Conservation (phyloP, 2,113 vertebrate species). For the Lagopus muta region DNA sequence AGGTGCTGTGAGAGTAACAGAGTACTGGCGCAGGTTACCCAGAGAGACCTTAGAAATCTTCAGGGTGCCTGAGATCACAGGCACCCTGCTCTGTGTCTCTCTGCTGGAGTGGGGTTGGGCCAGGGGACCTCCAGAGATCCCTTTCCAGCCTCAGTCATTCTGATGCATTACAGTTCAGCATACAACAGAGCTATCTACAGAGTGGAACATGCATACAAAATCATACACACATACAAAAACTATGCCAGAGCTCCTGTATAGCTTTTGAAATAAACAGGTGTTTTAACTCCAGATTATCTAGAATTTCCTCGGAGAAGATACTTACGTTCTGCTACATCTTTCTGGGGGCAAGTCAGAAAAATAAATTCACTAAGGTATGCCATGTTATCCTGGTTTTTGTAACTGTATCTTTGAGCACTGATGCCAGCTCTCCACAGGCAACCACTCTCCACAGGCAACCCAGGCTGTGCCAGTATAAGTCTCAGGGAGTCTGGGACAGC, state of each 20-base stretch:
- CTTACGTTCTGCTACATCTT: neutral
- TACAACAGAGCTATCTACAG: neutral
- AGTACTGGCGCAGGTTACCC: neutral
- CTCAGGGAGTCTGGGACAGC: neutral
- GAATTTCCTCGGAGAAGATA: neutral
- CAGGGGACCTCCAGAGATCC: no score
- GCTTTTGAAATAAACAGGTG: neutral
- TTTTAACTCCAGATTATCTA: neutral
- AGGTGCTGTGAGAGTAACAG: neutral
- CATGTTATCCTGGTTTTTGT: neutral
- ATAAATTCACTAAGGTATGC: neutral
- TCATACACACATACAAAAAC: neutral
- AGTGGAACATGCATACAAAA: neutral
- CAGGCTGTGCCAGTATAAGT: neutral
- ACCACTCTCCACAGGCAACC: neutral
- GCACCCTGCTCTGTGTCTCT: neutral
- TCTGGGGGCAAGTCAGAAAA: neutral
- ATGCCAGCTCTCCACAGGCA: neutral
- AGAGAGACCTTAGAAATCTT: neutral
- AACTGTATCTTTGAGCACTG: neutral
- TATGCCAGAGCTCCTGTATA: neutral
- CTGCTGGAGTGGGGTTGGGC: neutral
- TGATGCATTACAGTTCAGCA: neutral
- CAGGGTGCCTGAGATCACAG: no score
- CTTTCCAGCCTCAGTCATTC: neutral